Percentiles rank a stretch among this genome's conserved stretches.
Conservation (phyloP, 1,140 invertebrate genomes). For the Matsumurasca onukii region DNA sequence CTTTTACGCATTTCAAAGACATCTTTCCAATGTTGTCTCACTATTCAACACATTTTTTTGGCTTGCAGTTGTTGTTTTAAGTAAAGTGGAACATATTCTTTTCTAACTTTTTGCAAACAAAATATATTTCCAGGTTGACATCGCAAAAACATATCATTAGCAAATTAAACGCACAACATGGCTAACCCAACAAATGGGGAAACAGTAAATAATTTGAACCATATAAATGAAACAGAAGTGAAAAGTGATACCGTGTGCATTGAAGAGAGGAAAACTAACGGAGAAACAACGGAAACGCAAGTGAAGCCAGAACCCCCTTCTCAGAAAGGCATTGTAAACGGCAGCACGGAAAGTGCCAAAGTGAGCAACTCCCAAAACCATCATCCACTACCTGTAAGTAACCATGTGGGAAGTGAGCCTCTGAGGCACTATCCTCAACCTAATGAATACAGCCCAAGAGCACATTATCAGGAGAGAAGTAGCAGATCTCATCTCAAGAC, state of each 20-base stretch:
- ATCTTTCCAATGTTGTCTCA: too few species aligned
- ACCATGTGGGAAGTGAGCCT: slow-evolving; percentile 3
- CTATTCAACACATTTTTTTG: too few species aligned
- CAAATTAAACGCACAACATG: background rate
- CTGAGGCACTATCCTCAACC: background rate
- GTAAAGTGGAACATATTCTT: too few species aligned
- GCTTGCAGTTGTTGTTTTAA: too few species aligned
- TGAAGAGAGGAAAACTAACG: background rate
- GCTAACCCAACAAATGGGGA: background rate
- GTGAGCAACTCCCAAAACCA: too few species aligned
- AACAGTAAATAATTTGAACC: slow-evolving; percentile 3
- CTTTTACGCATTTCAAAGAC: too few species aligned
- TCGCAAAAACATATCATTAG: background rate
- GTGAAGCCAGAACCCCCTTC: background rate
- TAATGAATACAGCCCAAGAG: background rate
- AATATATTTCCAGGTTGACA: background rate
- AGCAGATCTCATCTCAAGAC: background rate
- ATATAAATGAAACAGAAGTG: background rate
- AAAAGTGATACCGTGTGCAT: background rate
- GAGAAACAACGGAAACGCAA: background rate
- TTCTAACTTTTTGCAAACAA: background rate
- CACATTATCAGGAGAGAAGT: background rate
- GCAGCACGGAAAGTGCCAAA: too few species aligned
- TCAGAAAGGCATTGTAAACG: too few species aligned
- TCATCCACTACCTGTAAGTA: background rate